These are phyloP conservation scores for Manis javanica DNA, from an alignment of 2,797 vertebrate genomes.

Conservation along the genomic window DNA sequence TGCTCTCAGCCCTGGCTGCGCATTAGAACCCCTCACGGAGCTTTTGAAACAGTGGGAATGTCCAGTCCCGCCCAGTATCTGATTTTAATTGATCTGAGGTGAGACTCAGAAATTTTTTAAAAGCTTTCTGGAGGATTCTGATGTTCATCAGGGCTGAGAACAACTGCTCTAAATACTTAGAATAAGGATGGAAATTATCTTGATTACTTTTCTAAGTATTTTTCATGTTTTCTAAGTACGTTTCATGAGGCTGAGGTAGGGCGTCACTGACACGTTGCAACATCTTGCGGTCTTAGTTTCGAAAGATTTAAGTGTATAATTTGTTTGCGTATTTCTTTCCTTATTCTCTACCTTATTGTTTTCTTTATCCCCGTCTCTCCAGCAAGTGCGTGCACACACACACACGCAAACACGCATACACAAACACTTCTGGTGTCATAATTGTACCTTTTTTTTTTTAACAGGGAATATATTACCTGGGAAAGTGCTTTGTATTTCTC, in stretches of 20 bases:
- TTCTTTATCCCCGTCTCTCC: neutral
- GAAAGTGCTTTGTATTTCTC: neutral
- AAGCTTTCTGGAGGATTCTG: constrained; percentile 60
- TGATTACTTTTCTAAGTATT: constrained; percentile 54
- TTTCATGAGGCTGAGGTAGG: neutral
- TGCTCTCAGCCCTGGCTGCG: neutral
- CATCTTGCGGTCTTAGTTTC: constrained; percentile 5
- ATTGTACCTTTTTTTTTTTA: neutral
- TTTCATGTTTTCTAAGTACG: neutral
- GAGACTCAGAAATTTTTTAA: neutral
- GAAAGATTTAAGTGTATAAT: constrained; percentile 31
- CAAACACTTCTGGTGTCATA: neutral
- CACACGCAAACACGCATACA: neutral
- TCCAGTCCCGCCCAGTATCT: neutral
- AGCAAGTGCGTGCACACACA: neutral
- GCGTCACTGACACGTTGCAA: neutral
- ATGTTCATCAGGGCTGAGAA: constrained; percentile 23
- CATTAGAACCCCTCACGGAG: constrained; percentile 38
- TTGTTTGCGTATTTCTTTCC: neutral
- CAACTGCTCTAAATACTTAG: constrained; percentile 46
- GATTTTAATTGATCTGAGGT: constrained; percentile 74
- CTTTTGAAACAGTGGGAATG: constrained; percentile 60
- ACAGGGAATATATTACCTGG: neutral
- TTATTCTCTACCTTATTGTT: neutral
- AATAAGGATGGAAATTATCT: constrained; percentile 20